Conservation (phyloP, 2,797 vertebrate species). For the Peromyscus nudipes region DNA sequence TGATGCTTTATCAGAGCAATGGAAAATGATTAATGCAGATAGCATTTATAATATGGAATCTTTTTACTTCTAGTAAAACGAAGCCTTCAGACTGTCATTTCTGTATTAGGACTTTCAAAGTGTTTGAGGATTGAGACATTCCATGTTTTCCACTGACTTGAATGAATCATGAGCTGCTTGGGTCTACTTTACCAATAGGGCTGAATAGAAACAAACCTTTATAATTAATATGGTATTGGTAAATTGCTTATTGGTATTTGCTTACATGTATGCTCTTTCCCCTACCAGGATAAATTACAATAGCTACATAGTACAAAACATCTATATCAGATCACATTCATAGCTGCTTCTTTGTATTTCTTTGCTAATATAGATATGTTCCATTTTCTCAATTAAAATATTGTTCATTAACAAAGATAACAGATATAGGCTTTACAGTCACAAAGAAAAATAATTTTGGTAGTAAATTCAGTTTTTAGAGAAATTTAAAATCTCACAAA, state of each 20-base stretch:
- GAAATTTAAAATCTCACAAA: constrained; percentile 67
- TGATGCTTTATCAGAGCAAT: not conserved
- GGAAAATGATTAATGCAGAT: not conserved
- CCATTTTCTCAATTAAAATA: constrained; percentile 21
- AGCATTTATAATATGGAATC: not conserved
- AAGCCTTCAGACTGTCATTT: not conserved
- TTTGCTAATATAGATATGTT: constrained; percentile 39
- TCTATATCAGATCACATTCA: constrained; percentile 6
- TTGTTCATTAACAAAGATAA: constrained; percentile 16
- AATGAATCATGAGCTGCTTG: not conserved
- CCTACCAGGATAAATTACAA: constrained; percentile 66
- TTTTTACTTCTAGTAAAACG: not conserved
- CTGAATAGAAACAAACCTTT: not conserved
- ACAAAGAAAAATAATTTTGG: constrained; percentile 34
- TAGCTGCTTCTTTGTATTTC: constrained; percentile 79
- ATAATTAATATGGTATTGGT: not conserved
- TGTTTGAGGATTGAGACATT: not conserved
- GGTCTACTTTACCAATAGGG: not conserved
- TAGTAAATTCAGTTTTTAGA: constrained; percentile 57
- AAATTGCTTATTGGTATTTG: constrained; percentile 51
- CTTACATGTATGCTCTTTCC: constrained; percentile 74
- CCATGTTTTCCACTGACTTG: not conserved
- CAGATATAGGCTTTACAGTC: constrained; percentile 25
- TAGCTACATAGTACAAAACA: constrained; percentile 69
- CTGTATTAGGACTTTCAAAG: not conserved